These are phyloP conservation scores for Oxytorus armatus DNA, from an alignment of 2,888 invertebrate genomes.

Conservation along the genomic window DNA sequence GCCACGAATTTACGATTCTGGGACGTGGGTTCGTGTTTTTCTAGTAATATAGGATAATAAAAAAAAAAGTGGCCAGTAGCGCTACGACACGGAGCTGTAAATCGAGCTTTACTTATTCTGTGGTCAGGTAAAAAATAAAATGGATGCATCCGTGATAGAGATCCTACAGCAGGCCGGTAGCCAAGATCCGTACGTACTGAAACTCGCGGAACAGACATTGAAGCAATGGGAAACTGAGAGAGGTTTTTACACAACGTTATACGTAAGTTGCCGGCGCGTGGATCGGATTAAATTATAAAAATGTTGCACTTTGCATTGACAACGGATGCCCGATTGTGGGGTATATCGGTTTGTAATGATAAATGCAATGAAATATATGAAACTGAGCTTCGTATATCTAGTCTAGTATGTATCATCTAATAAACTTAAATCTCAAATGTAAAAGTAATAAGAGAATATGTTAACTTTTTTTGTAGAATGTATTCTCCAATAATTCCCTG, in stretches of 20 bases:
- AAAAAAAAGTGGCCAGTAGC: not conserved
- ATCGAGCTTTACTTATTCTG: conserved; percentile 9
- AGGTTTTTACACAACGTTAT: conserved; percentile 94
- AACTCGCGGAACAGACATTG: conserved; percentile 94
- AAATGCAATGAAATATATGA: no score
- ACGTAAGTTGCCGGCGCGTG: conserved; percentile 86
- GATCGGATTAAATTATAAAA: no score
- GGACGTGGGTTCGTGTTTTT: conserved; percentile 40
- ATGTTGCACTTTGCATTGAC: no score
- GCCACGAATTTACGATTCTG: conserved; percentile 39
- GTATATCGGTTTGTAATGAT: no score
- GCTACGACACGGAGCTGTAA: not conserved
- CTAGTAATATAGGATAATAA: not conserved
- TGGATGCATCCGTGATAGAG: conserved; percentile 89
- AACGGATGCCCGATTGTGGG: no score
- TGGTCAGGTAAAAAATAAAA: conserved; percentile 76
- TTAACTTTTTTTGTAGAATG: conserved; percentile 86
- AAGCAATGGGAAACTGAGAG: conserved; percentile 95
- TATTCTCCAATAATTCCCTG: conserved; percentile 91
- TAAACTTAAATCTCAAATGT: not conserved
- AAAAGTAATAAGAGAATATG: not conserved
- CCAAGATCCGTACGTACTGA: conserved; percentile 92
- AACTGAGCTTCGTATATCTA: no score
- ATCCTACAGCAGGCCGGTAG: conserved; percentile 93
- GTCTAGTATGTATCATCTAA: no score